phyloP scores from a whole-genome alignment of 2,888 invertebrate species.

The Amphipyra tragopoginis region DNA sequence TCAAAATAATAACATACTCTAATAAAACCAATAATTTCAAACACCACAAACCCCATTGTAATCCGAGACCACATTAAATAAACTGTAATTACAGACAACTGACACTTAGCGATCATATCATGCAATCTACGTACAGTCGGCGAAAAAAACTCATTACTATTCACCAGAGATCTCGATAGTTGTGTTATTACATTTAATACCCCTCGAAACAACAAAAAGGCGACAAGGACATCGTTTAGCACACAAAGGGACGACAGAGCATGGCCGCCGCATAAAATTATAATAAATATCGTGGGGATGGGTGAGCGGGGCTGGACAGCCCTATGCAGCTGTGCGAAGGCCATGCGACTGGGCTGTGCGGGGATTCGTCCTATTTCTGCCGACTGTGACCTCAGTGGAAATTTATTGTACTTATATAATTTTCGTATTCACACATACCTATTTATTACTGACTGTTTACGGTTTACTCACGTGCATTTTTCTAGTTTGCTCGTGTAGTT shows the following conservation, averaged over 20 bases:
- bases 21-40: slow-evolving; percentile 53
- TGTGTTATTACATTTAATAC: slow-evolving; percentile 68
- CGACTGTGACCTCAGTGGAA: neutral
- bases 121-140: slow-evolving; percentile 67
- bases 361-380: slow-evolving; percentile 36
- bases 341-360: slow-evolving; percentile 35
- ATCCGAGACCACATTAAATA: slow-evolving; percentile 51
- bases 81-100: slow-evolving; percentile 81
- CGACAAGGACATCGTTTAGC: slow-evolving; percentile 84
- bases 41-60: slow-evolving; percentile 54
- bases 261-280: slow-evolving; percentile 88
- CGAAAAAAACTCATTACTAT: slow-evolving; percentile 82
- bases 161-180: slow-evolving; percentile 69
- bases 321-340: slow-evolving; percentile 56
- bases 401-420: too few relatives aligned
- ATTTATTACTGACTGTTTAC: too few relatives aligned
- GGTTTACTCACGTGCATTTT: too few relatives aligned
- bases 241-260: slow-evolving; percentile 78
- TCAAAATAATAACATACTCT: slow-evolving; percentile 22
- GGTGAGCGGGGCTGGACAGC: slow-evolving; percentile 65
- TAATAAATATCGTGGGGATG: slow-evolving; percentile 83
- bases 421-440: too few relatives aligned
- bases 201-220: slow-evolving; percentile 80
- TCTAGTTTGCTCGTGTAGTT: too few relatives aligned
- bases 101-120: slow-evolving; percentile 81